These are phyloP conservation scores for Aricia agestis DNA, from an alignment of 1,140 invertebrate species.

Conservation along the genomic window DNA sequence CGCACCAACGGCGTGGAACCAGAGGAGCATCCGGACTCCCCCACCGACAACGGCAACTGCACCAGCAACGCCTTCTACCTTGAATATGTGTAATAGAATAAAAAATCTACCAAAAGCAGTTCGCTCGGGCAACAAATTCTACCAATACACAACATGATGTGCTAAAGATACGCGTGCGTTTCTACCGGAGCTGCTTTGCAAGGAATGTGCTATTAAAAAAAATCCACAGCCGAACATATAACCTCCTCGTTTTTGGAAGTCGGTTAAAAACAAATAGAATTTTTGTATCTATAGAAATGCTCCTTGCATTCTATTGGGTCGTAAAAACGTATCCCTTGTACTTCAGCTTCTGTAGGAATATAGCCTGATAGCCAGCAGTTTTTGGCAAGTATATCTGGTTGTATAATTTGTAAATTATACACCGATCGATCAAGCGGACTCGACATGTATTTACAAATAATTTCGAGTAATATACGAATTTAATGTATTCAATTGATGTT, in stretches of 20 bases:
- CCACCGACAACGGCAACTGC: slow-evolving; percentile 69
- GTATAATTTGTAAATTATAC: neutral
- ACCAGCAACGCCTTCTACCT: slow-evolving; percentile 71
- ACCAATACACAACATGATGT: neutral
- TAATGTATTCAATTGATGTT: slow-evolving; percentile 37
- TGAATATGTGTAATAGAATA: slow-evolving; percentile 45
- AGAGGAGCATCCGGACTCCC: slow-evolving; percentile 68
- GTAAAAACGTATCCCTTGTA: too few relatives aligned
- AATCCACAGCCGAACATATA: too few relatives aligned
- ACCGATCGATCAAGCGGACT: neutral
- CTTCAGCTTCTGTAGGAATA: too few relatives aligned
- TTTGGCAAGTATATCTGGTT: neutral
- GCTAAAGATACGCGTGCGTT: too few relatives aligned
- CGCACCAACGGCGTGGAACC: slow-evolving; percentile 68
- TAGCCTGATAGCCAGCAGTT: neutral
- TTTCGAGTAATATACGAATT: slow-evolving; percentile 33
- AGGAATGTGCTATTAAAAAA: neutral
- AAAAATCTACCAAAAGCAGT: slow-evolving; percentile 21
- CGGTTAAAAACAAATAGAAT: neutral
- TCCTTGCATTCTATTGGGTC: too few relatives aligned
- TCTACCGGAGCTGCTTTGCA: neutral
- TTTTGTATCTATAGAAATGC: too few relatives aligned
- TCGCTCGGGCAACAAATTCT: neutral
- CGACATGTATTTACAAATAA: slow-evolving; percentile 4
- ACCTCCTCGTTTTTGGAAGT: too few relatives aligned